These are phyloP conservation scores for Oikopleura dioica DNA, from an alignment of 23 tunicate species.

Conservation along the genomic window DNA sequence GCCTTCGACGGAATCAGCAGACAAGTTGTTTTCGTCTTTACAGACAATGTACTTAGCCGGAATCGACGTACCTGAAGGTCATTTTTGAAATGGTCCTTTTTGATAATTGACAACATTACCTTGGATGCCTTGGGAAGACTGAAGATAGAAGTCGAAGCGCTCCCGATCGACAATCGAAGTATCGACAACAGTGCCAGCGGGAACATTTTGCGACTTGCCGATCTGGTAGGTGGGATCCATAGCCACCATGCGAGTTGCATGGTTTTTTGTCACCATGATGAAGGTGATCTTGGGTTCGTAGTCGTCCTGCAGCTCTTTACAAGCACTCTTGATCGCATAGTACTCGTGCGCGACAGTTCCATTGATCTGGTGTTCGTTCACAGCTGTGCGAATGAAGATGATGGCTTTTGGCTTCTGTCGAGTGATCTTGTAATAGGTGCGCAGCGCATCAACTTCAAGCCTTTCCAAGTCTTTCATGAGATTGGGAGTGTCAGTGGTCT, in stretches of 20 bases:
- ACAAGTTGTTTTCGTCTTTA: neutral
- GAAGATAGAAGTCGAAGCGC: neutral
- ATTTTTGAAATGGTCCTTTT: no score
- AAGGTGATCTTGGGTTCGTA: neutral
- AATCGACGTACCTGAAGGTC: conserved; percentile 9
- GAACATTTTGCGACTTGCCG: conserved; percentile 6
- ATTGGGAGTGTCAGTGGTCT: no score
- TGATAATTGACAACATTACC: no score
- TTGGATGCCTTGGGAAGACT: neutral
- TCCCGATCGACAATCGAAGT: neutral
- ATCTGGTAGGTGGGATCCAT: neutral
- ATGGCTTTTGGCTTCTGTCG: neutral
- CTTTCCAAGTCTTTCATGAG: no score
- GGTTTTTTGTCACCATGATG: conserved; percentile 5
- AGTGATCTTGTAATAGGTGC: neutral
- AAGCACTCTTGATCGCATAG: neutral
- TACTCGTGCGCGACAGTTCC: neutral
- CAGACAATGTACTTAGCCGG: neutral
- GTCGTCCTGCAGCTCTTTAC: neutral
- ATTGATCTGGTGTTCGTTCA: neutral
- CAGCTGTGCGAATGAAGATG: neutral
- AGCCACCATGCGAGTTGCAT: neutral
- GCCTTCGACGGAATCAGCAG: conserved; percentile 2
- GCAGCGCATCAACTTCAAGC: no score
- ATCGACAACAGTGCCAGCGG: neutral